Base-by-base conservation (phyloP, 2,797 vertebrate species). In the Rhinella marina region DNA sequence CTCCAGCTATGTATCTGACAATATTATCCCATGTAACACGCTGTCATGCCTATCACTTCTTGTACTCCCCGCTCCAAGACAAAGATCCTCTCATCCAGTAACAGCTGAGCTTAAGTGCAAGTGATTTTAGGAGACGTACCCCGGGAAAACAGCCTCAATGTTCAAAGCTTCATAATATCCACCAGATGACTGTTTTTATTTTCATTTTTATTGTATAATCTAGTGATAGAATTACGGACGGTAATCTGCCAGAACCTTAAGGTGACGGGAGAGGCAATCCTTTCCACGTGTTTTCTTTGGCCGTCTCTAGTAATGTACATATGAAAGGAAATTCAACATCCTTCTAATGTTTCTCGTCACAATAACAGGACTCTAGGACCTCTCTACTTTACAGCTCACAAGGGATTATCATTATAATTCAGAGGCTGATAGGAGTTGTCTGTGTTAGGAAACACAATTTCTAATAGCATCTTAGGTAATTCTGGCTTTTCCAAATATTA, bases 231-330 rank as follows among this genome's bases (percentile, higher is more conserved):
- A 75, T 88, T 90, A 78, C 56, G 86, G 82, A 73, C n/a, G 76
- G 72, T 62, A 89, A 76, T 75, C 76, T 85, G 59, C 54, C 78
- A 64, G 57, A 85, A 91, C 90, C 68, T 81, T 27, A 78, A 87
- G 80, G 88, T 91, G 80, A 10, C 0, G 84, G 17, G 57, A 19
- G 78, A 21, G 81, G 80, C 82, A 48, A n/a, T 59, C 86, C 52
- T 7, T 21, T 83, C 66, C 81, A 54, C 27, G 23, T 89, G 14
- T 90, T 92, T 91, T 88, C 41, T 89, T 92, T 92, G 91, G 90
- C 90, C 85, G 75, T 25, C n/a, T 23, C 29, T 8, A n/a, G 68
- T n/a, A 73, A 14, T 57, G 54, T 57, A 57, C 57, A 75, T 48
- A 75, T 73, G 27, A 73, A 75, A 84, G 23, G 56, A 41, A 85